A percentile compares a stretch with the other conserved stretches of the same genome.
Conservation (phyloP, 2,888 invertebrate genomes). For the Metacarcinus magister region DNA sequence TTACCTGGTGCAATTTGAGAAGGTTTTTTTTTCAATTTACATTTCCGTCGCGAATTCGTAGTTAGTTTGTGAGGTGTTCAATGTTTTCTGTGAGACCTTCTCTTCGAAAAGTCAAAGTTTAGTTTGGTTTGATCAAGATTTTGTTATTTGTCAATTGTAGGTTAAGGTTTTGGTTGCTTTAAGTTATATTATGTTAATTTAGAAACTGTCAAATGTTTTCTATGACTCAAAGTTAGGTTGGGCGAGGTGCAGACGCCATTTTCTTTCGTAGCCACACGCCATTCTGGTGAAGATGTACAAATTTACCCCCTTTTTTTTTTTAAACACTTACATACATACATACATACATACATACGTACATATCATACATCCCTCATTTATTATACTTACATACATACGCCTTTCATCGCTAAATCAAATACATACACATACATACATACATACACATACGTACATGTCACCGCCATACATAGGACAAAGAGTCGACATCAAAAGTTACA, state of each 20-base stretch:
- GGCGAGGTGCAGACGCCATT: no score
- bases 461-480: not conserved
- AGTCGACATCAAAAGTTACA: not conserved
- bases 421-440: not conserved
- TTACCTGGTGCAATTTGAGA: not conserved
- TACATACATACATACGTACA: not conserved
- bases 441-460: not conserved
- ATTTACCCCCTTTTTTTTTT: no score
- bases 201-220: no score
- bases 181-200: no score
- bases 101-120: no score
- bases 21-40: not conserved
- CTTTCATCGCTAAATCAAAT: not conserved
- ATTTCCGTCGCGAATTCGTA: no score
- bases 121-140: no score
- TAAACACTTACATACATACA: not conserved
- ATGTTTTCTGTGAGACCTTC: no score
- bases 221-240: no score
- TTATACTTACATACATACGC: not conserved
- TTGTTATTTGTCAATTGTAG: not conserved
- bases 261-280: no score
- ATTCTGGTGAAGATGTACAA: no score
- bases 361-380: not conserved
- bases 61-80: no score
- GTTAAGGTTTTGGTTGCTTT: not conserved